Evolutionary conservation across 2,797 vertebrate genomes (phyloP), one percentile per base, ranked within the genome.

Genomic region (Malacoctenus gilli): DNA sequence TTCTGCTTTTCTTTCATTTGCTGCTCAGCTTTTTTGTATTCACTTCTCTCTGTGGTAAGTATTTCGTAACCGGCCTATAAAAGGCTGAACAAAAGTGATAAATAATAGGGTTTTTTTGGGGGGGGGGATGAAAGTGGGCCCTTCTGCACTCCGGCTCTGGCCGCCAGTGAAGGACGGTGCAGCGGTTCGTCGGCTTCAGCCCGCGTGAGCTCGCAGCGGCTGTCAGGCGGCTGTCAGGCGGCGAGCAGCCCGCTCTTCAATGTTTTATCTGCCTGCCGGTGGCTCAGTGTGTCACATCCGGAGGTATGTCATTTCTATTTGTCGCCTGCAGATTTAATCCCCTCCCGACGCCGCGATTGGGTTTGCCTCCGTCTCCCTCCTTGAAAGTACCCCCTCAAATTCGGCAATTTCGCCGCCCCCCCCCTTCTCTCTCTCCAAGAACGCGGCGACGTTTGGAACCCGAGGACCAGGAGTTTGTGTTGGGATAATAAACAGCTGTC

Each of bases 191-290:
- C 52, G 59, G 60, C 57, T 54, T 22, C 39, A 10, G 39, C 36
- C 64, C 35, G 25, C 22, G 48, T 53, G 46, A 61, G 49, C 62
- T 72, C 55, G 53, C 71, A 73, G 68, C 30, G 21, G 49, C 58
- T 76, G 77, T 79, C 63, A 68, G 30, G n/a, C 21, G 40, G 42
- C 49, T 79, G 80, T 73, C 77, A 68, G 56, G 57, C 66, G 23
- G 35, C 56, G 34, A 38, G 25, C 9, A 47, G 54, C 48, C 62
- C 61, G 53, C 70, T 75, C 56, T 63, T 75, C 59, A 79, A 77
- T 72, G 68, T 76, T 76, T 77, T 56, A 78, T 80, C 74, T 58
- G 31, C 32, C 54, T 48, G 57, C 47, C 66, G 28, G 48, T 65
- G 72, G 62, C 77, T 72, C 50, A n/a, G 31, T 43, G 48, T 79